phyloP scores from a whole-genome alignment of 1,140 invertebrate species.

The Globodera rostochiensis region DNA sequence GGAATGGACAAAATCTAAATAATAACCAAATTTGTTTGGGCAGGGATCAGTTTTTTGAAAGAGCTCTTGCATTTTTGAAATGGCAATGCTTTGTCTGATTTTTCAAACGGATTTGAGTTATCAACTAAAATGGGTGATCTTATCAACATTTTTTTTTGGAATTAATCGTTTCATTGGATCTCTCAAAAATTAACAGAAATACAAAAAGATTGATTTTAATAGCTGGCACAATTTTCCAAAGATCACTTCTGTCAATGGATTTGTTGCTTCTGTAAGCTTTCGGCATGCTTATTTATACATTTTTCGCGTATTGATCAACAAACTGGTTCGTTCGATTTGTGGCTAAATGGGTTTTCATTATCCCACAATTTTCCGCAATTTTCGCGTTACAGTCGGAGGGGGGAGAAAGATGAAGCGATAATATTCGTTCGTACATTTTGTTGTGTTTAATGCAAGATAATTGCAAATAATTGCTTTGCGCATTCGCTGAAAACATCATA shows the following conservation, averaged over 20 bases:
- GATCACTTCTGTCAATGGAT: no score
- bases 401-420: neutral
- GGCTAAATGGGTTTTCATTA: neutral
- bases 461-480: neutral
- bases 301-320: neutral
- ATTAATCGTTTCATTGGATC: no score
- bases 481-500: slow-evolving; percentile 7
- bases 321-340: neutral
- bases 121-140: neutral
- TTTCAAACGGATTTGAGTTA: neutral
- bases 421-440: neutral
- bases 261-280: no score
- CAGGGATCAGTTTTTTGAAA: neutral
- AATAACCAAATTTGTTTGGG: neutral
- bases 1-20: no score
- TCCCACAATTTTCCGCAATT: neutral
- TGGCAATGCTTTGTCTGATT: neutral
- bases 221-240: no score
- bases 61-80: neutral
- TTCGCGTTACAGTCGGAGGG: neutral
- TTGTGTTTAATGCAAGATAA: neutral
- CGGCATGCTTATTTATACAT: neutral
- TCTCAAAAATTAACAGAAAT: no score
- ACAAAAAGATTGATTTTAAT: no score
- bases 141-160: no score